Evolutionary conservation across 2,797 vertebrate genomes (phyloP), one percentile per base, ranked within the genome.

Genomic region (Naso thynnoides): DNA sequence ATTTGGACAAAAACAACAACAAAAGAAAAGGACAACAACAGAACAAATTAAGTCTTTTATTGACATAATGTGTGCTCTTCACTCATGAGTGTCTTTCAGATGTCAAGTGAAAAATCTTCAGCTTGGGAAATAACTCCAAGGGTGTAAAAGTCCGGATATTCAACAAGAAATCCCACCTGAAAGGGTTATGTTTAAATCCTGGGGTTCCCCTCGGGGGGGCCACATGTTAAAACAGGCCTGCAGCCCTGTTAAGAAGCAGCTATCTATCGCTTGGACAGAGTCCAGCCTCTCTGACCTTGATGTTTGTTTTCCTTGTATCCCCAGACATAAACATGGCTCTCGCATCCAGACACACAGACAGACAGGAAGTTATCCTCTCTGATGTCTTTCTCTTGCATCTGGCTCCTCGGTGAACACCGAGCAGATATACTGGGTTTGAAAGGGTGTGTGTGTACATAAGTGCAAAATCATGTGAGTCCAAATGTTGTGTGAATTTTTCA

Each of bases 281-380:
- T 87, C 84, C 86, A 88, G 80, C 72, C 70, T 81, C 81, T 76
- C 84, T 90, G 91, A 91, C 89, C 91, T 93, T 91, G 87, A 86
- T 92, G 88, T 91, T 91, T 92, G 89, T 92, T 94, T 92, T 91
- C 77, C 88, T 88, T 87, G 88, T 88, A 81, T 88, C 77, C 70
- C 62, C 86, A 93, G 90, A 91, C 85, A 79, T 89, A 93, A 91
- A 91, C 90, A 92, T 44, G 64, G 56, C 81, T 83, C 69, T 78
- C 16, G 16, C 85, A 86, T 83, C 83, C 81, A 88, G 81, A 88
- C 79, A 68, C 69, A 70, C 72, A 86, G 58, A 81, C 77, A 83
- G 81, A 78, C 75, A 86, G 88, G 73, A 90, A 90, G 85, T 77
- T 59, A 73, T 82, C 73, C 67, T 76, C 75, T 84, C 86, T 86